These are phyloP conservation scores for Lithosia quadra DNA, from an alignment of 2,888 invertebrate genomes.

Conservation along the genomic window DNA sequence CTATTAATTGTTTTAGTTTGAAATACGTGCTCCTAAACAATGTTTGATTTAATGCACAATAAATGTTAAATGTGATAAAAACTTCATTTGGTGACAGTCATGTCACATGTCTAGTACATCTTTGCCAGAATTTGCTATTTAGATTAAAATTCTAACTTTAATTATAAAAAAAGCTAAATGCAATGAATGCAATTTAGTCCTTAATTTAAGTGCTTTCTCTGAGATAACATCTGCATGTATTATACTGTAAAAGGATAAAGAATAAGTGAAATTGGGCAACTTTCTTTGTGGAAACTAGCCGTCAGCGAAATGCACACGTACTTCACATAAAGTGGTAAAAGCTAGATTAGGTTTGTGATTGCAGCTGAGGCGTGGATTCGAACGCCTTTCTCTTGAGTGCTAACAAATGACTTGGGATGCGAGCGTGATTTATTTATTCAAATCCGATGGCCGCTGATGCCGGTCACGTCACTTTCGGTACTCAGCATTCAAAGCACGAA, in stretches of 20 bases:
- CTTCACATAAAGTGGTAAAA: constrained; percentile 69
- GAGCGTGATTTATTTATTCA: constrained; percentile 79
- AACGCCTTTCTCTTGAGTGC: constrained; percentile 77
- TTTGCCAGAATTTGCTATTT: background rate
- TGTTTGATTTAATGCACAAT: background rate
- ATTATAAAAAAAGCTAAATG: background rate
- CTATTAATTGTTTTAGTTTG: background rate
- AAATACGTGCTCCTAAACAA: background rate
- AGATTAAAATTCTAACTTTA: no score
- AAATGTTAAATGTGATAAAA: no score
- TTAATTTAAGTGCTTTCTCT: constrained; percentile 14
- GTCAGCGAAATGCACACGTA: constrained; percentile 64
- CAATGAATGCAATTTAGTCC: background rate
- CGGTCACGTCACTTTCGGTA: constrained; percentile 68
- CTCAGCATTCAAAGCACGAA: constrained; percentile 62
- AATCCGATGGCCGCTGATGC: constrained; percentile 72
- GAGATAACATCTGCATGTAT: constrained; percentile 28
- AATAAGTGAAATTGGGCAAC: constrained; percentile 62
- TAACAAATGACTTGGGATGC: constrained; percentile 79
- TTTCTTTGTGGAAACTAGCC: constrained; percentile 43
- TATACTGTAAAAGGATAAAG: constrained; percentile 27
- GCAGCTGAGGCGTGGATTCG: constrained; percentile 72
- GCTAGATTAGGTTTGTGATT: constrained; percentile 73
- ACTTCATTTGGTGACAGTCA: background rate
- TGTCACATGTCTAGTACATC: background rate